These are phyloP conservation scores for Exephanes ischioxanthus DNA, from an alignment of 2,888 invertebrate species.

Conservation along the genomic window DNA sequence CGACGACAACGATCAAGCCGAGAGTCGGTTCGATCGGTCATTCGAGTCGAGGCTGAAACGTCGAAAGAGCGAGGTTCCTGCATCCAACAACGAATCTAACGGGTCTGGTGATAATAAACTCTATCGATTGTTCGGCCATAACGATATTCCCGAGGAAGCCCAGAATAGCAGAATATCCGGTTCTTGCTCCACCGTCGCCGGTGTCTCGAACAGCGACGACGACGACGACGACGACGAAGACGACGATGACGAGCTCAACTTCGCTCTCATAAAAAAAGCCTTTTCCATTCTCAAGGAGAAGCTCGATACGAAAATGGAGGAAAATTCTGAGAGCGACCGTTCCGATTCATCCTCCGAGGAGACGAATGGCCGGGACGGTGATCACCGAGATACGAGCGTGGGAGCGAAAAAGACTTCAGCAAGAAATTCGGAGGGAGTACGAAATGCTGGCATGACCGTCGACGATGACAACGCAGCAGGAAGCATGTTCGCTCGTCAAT, in stretches of 20 bases:
- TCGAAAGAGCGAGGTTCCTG: conserved; percentile 7
- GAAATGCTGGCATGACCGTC: background rate
- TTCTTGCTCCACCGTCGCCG: background rate
- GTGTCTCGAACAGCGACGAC: background rate
- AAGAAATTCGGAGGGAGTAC: background rate
- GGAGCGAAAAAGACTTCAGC: background rate
- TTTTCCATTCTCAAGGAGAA: conserved; percentile 6
- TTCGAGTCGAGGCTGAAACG: conserved; percentile 8
- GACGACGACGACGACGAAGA: conserved; percentile 9
- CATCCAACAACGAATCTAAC: background rate
- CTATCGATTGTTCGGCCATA: conserved; percentile 5
- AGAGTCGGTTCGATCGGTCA: background rate
- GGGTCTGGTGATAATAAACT: background rate
- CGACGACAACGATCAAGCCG: background rate
- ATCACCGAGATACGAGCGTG: background rate
- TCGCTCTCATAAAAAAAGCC: background rate
- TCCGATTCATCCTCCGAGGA: conserved; percentile 25
- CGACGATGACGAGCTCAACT: background rate
- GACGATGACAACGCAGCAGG: background rate
- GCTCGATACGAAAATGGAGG: background rate
- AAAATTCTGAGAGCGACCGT: background rate
- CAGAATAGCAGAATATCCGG: background rate
- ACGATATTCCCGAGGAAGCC: background rate
- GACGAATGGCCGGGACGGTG: background rate
- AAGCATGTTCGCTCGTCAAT: background rate